Conservation (phyloP, 2,888 invertebrate species). For the Zonitis immaculata region DNA sequence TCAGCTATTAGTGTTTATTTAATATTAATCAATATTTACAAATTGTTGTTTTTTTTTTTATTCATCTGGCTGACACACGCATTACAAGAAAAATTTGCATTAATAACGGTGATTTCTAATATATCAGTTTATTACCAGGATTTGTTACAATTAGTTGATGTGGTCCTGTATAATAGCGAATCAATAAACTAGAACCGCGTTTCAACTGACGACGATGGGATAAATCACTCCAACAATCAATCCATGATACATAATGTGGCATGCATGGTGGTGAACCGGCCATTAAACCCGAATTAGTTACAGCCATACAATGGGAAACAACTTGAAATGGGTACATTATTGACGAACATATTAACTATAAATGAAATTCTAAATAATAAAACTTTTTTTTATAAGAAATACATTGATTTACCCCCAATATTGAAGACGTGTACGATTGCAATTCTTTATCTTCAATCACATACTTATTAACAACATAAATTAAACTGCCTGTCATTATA, state of each 20-base stretch:
- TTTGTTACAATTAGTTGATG: constrained; percentile 38
- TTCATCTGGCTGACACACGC: not conserved
- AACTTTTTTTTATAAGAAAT: not conserved
- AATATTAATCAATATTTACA: constrained; percentile 8
- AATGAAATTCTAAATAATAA: constrained; percentile 24
- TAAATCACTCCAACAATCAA: constrained; percentile 78
- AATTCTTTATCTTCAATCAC: constrained; percentile 68
- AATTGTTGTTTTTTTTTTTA: constrained; percentile 5
- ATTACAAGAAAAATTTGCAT: constrained; percentile 8
- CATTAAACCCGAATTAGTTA: constrained; percentile 72
- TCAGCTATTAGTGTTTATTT: no score
- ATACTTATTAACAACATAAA: constrained; percentile 76
- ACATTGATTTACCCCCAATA: constrained; percentile 53
- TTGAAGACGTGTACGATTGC: constrained; percentile 53
- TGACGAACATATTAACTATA: constrained; percentile 72
- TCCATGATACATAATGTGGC: constrained; percentile 78
- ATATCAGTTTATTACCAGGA: constrained; percentile 1
- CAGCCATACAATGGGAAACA: constrained; percentile 86
- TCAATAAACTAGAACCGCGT: constrained; percentile 78
- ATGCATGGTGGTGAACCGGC: constrained; percentile 82
- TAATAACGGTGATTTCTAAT: constrained; percentile 10
- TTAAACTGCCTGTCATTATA: constrained; percentile 69
- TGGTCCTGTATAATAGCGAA: constrained; percentile 65
- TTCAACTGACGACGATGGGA: constrained; percentile 71
- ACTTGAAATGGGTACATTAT: constrained; percentile 90